Evolutionary conservation across 2,888 invertebrate species (phyloP).

Genomic region (Octonoba sinensis): DNA sequence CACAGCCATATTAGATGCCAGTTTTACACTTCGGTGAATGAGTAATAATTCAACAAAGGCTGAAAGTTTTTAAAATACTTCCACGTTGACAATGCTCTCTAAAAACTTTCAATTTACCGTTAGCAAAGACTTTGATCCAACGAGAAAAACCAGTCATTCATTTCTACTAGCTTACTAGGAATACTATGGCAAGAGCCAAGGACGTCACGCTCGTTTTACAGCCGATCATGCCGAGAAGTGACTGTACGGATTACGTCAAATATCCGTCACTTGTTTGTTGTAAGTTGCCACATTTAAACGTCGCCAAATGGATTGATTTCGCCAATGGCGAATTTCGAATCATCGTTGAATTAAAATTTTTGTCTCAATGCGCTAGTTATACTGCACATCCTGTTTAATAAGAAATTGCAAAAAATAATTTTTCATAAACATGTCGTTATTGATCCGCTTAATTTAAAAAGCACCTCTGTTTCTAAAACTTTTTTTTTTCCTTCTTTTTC

Average conservation of each 20-base stretch:
- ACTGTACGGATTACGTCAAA: too few relatives aligned
- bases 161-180: constrained; percentile 13
- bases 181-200: constrained; percentile 1
- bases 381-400: too few relatives aligned
- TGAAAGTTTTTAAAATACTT: constrained; percentile 4
- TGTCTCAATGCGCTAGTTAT: too few relatives aligned
- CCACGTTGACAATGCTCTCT: constrained; percentile 37
- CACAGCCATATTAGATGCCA: constrained; percentile 28
- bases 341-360: too few relatives aligned
- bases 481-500: too few relatives aligned
- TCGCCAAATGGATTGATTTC: background rate
- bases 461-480: too few relatives aligned
- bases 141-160: constrained; percentile 56
- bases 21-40: background rate
- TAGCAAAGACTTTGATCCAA: constrained; percentile 18
- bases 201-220: too few relatives aligned
- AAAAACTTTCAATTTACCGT: constrained; percentile 20
- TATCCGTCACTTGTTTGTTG: too few relatives aligned
- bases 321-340: background rate
- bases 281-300: background rate
- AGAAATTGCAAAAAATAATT: too few relatives aligned
- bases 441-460: too few relatives aligned
- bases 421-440: too few relatives aligned
- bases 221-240: too few relatives aligned
- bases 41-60: background rate